Evolutionary conservation across 2,888 invertebrate genomes (phyloP).

Genomic region (Argynnis bischoffii): DNA sequence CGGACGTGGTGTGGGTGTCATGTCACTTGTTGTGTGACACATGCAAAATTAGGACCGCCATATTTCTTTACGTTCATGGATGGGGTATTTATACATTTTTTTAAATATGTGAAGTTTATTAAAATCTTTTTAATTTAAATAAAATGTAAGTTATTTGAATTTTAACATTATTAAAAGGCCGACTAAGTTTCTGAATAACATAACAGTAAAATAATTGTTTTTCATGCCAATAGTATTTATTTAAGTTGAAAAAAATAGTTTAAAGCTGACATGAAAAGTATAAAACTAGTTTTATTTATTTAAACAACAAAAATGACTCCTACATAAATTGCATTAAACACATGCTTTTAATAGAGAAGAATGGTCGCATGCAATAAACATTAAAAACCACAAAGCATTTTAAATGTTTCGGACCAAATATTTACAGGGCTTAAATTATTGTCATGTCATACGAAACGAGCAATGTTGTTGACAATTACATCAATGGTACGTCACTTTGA

Average conservation of each 20-base stretch:
- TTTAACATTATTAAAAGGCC: too few relatives aligned
- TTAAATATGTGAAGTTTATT: too few relatives aligned
- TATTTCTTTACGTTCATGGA: background rate
- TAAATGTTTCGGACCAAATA: constrained; percentile 44
- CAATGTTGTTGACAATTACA: constrained; percentile 49
- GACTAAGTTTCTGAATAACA: too few relatives aligned
- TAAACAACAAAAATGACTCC: background rate
- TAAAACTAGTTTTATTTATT: too few relatives aligned
- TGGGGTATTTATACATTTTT: background rate
- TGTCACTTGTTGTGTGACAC: constrained; percentile 4
- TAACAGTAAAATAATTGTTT: too few relatives aligned
- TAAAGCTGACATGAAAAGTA: too few relatives aligned
- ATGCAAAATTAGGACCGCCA: constrained; percentile 8
- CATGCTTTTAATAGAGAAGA: constrained; percentile 21
- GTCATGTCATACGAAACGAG: constrained; percentile 41
- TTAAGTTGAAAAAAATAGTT: too few relatives aligned
- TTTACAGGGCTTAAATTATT: constrained; percentile 53
- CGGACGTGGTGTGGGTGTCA: constrained; percentile 2
- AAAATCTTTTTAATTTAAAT: too few relatives aligned
- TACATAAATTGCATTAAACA: constrained; percentile 22
- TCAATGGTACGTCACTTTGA: constrained; percentile 43
- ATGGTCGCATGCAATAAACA: constrained; percentile 25
- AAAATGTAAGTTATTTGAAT: too few relatives aligned
- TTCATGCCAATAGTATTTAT: too few relatives aligned
- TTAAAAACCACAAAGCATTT: constrained; percentile 31